A percentile compares a stretch with the other conserved stretches of the same genome.
Conservation (phyloP, 1,140 invertebrate genomes). For the Contarinia nasturtii region DNA sequence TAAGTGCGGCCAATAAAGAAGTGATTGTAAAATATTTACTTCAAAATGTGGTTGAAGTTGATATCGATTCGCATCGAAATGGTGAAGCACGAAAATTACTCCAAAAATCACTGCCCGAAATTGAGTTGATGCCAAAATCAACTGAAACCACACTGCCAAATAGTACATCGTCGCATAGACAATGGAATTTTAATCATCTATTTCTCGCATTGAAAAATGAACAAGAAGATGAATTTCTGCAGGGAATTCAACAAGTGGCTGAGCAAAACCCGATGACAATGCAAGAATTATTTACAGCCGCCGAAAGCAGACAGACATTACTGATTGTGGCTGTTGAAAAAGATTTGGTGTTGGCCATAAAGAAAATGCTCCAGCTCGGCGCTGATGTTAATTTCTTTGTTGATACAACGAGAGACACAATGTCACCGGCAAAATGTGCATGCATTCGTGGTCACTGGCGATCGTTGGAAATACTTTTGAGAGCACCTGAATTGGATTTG, state of each 20-base stretch:
- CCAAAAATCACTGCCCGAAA: slow-evolving; percentile 37
- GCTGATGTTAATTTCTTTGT: slow-evolving; percentile 26
- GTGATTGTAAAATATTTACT: slow-evolving; percentile 28
- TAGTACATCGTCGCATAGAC: slow-evolving; percentile 8
- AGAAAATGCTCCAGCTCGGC: slow-evolving; percentile 30
- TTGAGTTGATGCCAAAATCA: slow-evolving; percentile 27
- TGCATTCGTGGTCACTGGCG: neutral
- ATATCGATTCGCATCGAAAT: slow-evolving; percentile 37
- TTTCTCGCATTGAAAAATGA: slow-evolving; percentile 31
- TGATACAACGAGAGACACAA: neutral
- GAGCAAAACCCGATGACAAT: neutral
- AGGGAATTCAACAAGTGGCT: slow-evolving; percentile 11
- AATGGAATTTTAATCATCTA: slow-evolving; percentile 27
- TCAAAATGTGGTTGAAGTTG: slow-evolving; percentile 19
- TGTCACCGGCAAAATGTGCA: neutral
- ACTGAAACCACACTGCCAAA: neutral
- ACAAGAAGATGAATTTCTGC: slow-evolving; percentile 35
- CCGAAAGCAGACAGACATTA: slow-evolving; percentile 32
- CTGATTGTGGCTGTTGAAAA: slow-evolving; percentile 37
- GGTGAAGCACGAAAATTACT: slow-evolving; percentile 31
- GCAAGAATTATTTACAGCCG: slow-evolving; percentile 12
- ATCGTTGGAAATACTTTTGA: neutral
- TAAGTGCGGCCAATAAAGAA: slow-evolving; percentile 20
- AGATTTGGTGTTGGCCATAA: slow-evolving; percentile 33
- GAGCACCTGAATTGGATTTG: neutral